A percentile compares a stretch with the other conserved stretches of the same genome.
Evolutionary conservation across 2,797 vertebrate species (phyloP).

Genomic region (Geotrypetes seraphini): DNA sequence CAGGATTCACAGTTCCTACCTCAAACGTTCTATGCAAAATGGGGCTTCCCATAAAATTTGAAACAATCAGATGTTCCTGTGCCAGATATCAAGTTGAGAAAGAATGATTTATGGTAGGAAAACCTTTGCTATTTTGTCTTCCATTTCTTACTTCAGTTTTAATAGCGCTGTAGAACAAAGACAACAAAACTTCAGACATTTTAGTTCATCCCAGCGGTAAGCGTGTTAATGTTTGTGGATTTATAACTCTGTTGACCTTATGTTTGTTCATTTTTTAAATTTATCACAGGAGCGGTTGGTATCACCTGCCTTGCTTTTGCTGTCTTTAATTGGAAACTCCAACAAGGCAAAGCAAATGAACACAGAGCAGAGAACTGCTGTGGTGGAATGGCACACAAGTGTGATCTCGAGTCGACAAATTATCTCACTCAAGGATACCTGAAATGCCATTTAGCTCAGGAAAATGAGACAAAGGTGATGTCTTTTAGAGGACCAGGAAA

Average conservation of each 20-base stretch:
- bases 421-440: conserved; percentile 18
- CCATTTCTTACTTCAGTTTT: too few species aligned
- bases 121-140: too few species aligned
- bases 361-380: conserved; percentile 23
- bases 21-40: too few species aligned
- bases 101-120: too few species aligned
- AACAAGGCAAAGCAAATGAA: conserved; percentile 29
- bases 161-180: neutral
- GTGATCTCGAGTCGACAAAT: conserved; percentile 26
- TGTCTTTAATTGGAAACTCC: conserved; percentile 51
- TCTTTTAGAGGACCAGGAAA: conserved; percentile 21
- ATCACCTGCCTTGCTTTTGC: conserved; percentile 54
- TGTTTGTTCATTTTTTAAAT: conserved; percentile 16
- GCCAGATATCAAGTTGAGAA: too few species aligned
- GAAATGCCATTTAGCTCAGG: conserved; percentile 32
- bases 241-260: conserved; percentile 7
- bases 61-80: too few species aligned
- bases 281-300: conserved; percentile 41
- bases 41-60: too few species aligned
- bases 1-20: too few species aligned
- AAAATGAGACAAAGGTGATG: conserved; percentile 37
- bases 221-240: conserved; percentile 7
- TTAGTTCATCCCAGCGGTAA: conserved; percentile 2
- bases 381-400: conserved; percentile 22
- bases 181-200: neutral